Evolutionary conservation across 2,113 vertebrate species (phyloP), one percentile per base, ranked within the genome.

Genomic region (Aix galericulata): DNA sequence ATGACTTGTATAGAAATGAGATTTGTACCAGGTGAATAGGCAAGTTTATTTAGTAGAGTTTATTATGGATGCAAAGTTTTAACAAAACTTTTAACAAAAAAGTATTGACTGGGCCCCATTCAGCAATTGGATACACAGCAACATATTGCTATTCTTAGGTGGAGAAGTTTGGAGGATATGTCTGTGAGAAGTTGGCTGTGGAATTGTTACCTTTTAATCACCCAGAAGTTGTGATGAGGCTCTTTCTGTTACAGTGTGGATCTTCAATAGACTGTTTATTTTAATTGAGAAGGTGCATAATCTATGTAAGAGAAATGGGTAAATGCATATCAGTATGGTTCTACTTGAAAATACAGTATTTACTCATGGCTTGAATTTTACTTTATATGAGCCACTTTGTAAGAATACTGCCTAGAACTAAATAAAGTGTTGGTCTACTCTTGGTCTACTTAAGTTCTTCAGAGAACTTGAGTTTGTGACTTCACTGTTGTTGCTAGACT

Each of bases 91-190:
- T 11, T 17, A 64, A 17, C 44, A n/a, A n/a, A 23, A 7, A 52
- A 26, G 2, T 62, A 11, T 27, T 82, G 52, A 36, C 13, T 52
- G 3, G 8, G 50, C 11, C 76, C 25, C 14, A 4, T 76, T 64
- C 12, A 32, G 8, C 34, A 40, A 20, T 17, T 66, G 34, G 34
- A 38, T 67, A 29, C 26, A 31, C 56, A 25, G 20, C 14, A 72
- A 20, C 1, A 0, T 36, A 2, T 6, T 13, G 2, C 7, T 40
- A 0, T 32, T 79, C 50, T 31, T 40, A 5, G 20, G 2, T 21
- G 32, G 26, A 72, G 26, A 38, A 52, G 8, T 21, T 71, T 82
- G n/a, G 26, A 48, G 16, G 13, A 12, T 80, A 25, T 83, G 14
- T 16, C n/a, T 67, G 3, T 29, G 36, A 32, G 66, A 69, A 38